Evolutionary conservation across 2,797 vertebrate genomes (phyloP).

Genomic region (Mormyrops attenuatus): DNA sequence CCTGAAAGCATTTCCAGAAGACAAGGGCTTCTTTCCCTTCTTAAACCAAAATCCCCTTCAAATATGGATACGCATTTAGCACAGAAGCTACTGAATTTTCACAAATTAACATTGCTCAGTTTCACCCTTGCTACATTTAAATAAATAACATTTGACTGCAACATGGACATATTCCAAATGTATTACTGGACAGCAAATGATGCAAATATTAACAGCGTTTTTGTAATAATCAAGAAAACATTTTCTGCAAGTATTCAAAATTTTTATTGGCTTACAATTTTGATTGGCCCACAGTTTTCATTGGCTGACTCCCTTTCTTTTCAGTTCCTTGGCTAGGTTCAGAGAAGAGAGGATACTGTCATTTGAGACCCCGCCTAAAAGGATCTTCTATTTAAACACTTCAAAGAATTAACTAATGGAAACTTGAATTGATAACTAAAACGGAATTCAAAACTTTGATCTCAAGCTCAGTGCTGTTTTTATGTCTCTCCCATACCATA

Average conservation of each 20-base stretch:
- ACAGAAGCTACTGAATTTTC: background rate
- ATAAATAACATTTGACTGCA: background rate
- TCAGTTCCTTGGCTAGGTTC: background rate
- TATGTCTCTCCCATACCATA: background rate
- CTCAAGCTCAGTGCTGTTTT: background rate
- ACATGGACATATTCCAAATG: background rate
- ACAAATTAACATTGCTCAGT: background rate
- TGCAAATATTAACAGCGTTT: background rate
- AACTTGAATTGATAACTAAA: background rate
- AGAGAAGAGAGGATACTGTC: background rate
- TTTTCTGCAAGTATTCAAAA: background rate
- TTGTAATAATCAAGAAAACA: background rate
- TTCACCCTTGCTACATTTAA: background rate
- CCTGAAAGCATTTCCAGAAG: background rate
- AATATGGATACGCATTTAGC: background rate
- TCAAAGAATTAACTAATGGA: background rate
- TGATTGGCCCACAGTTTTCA: background rate
- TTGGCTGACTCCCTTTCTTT: background rate
- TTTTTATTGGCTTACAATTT: background rate
- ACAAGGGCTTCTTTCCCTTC: background rate
- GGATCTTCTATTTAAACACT: background rate
- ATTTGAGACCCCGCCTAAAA: background rate
- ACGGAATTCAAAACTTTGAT: background rate
- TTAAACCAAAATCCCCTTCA: background rate
- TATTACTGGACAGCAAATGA: background rate